Percentiles rank a stretch among this genome's conserved stretches.
phyloP scores from a whole-genome alignment of 2,113 vertebrate genomes.

The Lanius collurio region DNA sequence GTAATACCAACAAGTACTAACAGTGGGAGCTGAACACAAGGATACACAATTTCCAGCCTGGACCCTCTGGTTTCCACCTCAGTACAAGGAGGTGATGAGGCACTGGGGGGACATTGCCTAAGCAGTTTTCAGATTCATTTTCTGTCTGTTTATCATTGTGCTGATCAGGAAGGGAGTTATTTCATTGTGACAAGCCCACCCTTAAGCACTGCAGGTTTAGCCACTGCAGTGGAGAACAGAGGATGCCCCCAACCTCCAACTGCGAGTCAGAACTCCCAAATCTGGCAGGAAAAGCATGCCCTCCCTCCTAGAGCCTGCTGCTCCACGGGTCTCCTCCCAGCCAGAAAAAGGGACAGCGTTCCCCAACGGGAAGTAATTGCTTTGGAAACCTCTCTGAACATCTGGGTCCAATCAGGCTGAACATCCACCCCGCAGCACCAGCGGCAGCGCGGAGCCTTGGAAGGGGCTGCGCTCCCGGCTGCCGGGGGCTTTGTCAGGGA shows the following conservation, averaged over 20 bases:
- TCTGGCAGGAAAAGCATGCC: background rate
- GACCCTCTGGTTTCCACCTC: background rate
- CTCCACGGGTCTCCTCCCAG: background rate
- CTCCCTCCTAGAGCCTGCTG: background rate
- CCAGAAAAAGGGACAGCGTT: background rate
- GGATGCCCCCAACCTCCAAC: background rate
- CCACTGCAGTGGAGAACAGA: background rate
- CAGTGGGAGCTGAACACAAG: background rate
- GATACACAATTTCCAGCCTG: background rate
- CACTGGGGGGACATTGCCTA: background rate
- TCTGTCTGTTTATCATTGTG: background rate
- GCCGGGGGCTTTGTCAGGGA: background rate
- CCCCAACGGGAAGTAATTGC: background rate
- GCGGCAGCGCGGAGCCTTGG: background rate
- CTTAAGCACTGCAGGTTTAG: background rate
- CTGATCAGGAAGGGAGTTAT: background rate
- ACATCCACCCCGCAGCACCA: background rate
- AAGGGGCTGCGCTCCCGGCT: background rate
- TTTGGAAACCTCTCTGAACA: constrained; percentile 4
- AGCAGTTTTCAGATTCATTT: background rate
- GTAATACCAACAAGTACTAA: background rate
- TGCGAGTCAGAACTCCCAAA: background rate
- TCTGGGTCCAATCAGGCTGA: constrained; percentile 11
- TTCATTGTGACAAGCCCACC: background rate
- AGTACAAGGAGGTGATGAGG: background rate